Evolutionary conservation across 2,113 vertebrate species (phyloP), one percentile per base, ranked within the genome.

Genomic region (Suricata suricatta): DNA sequence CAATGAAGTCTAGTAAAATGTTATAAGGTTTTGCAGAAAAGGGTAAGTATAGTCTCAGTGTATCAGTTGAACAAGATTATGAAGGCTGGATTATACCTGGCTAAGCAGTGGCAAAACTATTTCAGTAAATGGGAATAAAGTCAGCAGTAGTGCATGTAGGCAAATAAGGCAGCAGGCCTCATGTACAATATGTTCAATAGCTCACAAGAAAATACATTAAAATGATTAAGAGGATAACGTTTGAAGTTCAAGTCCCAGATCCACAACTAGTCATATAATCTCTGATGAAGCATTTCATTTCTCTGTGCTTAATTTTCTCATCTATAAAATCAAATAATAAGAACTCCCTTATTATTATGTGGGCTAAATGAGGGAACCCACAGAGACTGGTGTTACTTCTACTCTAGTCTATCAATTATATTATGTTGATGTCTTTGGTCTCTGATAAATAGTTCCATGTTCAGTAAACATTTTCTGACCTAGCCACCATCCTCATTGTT

Each of bases 1-100:
- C 31, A 54, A 0, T 72, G 41, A 92, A 33, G 50, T 96, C 68
- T 92, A 82, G 17, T 93, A 44, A 97, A 95, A 87, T 96, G 66
- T 29, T 8, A 27, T 74, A 71, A 82, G 10, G 23, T 44, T 93
- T 90, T 66, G 5, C 66, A 8, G 71, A 68, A 31, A 87, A 98
- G 27, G 25, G 50, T 60, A 57, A 66, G 3, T 74, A 7, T 21
- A 87, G 54, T 66, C 77, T 60, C 27, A 47, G 60, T 5, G 14
- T 87, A 54, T 69, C 81, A 54, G 10, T 71, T 5, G 6, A 84
- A 41, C 44, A 94, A 57, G 60, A 76, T 17, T 4, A 50, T 95
- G 60, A 97, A 87, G 69, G 50, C 19, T 90, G 35, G 29, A 52
- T 87, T 69, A 63, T 47, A 38, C 60, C 79, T 89, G 87, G 23